phyloP scores from a whole-genome alignment of 2,888 invertebrate species.

The Lycocerus yunnanus region DNA sequence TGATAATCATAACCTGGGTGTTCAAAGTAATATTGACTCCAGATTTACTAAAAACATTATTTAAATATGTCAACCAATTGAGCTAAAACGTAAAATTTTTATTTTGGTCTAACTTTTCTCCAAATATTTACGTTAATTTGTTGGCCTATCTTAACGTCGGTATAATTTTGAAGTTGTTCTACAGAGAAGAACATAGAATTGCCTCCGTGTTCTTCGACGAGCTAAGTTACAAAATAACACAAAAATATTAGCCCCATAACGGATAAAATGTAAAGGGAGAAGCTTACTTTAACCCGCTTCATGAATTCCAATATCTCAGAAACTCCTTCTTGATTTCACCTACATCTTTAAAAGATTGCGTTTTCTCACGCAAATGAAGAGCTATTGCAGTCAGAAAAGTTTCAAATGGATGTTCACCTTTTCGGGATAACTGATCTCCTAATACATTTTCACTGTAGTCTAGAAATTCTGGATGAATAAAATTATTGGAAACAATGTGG shows the following conservation, averaged over 20 bases:
- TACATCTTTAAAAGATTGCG: constrained; percentile 24
- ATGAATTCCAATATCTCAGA: constrained; percentile 39
- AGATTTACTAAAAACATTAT: constrained; percentile 42
- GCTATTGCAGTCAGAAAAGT: constrained; percentile 32
- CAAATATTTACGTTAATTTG: constrained; percentile 13
- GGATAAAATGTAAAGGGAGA: constrained; percentile 22
- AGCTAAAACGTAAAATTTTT: constrained; percentile 40
- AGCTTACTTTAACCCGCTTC: constrained; percentile 40
- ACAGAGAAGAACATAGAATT: constrained; percentile 18
- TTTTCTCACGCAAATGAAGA: constrained; percentile 18
- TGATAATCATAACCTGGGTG: constrained; percentile 38
- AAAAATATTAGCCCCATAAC: background rate
- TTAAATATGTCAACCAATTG: constrained; percentile 51
- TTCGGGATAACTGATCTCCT: background rate
- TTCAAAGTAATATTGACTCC: constrained; percentile 42
- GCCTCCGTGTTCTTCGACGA: background rate
- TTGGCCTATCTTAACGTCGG: constrained; percentile 12
- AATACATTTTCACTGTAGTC: constrained; percentile 5
- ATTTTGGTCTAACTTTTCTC: background rate
- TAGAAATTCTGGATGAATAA: background rate
- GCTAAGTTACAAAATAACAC: background rate
- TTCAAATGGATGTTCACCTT: constrained; percentile 22
- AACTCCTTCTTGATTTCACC: constrained; percentile 25
- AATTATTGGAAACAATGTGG: constrained; percentile 5
- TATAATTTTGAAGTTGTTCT: constrained; percentile 40